A percentile compares a stretch with the other conserved stretches of the same genome.
Conservation (phyloP, 2,888 invertebrate genomes). For the Coenonympha arcania region DNA sequence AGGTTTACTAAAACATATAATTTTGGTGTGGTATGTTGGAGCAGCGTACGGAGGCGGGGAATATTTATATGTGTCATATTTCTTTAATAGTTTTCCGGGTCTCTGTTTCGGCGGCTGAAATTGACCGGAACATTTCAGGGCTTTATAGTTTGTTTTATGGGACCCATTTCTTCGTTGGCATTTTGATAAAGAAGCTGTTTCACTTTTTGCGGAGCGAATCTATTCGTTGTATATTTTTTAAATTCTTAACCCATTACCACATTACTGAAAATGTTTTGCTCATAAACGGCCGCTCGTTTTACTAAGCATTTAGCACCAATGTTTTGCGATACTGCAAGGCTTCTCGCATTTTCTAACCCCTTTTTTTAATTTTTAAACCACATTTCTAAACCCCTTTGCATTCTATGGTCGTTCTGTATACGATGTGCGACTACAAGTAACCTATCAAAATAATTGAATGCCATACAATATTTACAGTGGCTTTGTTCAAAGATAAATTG, state of each 20-base stretch:
- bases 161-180: slow-evolving; percentile 13
- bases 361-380: too few relatives aligned
- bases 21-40: slow-evolving; percentile 41
- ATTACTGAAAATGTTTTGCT: not conserved
- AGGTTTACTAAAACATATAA: slow-evolving; percentile 5
- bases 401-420: too few relatives aligned
- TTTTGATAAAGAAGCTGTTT: not conserved
- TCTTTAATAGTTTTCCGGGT: slow-evolving; percentile 51
- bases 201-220: not conserved
- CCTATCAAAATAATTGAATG: slow-evolving; percentile 1
- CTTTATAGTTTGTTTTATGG: slow-evolving; percentile 53
- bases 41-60: slow-evolving; percentile 53
- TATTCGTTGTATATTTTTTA: not conserved
- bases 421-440: too few relatives aligned
- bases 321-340: too few relatives aligned
- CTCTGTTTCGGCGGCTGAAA: slow-evolving; percentile 53
- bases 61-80: slow-evolving; percentile 63
- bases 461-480: not conserved
- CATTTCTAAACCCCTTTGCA: too few relatives aligned
- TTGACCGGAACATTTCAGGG: slow-evolving; percentile 46
- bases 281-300: not conserved
- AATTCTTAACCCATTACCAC: not conserved
- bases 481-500: slow-evolving; percentile 3
- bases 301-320: too few relatives aligned
- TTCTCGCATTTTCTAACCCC: too few relatives aligned